Evolutionary conservation across 2,888 invertebrate genomes (phyloP).

Genomic region (Cheilosia urbana): DNA sequence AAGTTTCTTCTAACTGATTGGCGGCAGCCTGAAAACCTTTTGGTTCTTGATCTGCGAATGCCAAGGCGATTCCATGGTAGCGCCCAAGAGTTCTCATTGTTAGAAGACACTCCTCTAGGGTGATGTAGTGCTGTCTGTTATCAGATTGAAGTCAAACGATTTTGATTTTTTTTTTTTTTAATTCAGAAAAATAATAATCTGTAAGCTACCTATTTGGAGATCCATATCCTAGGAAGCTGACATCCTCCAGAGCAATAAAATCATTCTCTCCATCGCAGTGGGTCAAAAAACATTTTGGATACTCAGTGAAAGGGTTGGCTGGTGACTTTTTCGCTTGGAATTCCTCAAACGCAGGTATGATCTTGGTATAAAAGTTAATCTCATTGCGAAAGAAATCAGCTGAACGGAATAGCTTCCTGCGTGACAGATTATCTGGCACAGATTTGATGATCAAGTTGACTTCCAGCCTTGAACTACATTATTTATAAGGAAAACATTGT

Average conservation of each 20-base stretch:
- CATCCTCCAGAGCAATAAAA: constrained; percentile 86
- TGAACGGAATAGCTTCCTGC: constrained; percentile 87
- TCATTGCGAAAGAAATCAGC: constrained; percentile 89
- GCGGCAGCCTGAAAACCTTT: constrained; percentile 84
- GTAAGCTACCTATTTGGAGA: constrained; percentile 81
- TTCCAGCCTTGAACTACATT: constrained; percentile 77
- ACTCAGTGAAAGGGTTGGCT: constrained; percentile 85
- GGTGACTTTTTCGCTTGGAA: constrained; percentile 80
- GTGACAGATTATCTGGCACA: constrained; percentile 87
- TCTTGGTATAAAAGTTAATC: constrained; percentile 86
- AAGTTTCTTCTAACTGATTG: constrained; percentile 85
- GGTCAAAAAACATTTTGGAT: constrained; percentile 84
- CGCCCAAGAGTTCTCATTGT: constrained; percentile 85
- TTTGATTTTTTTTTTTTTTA: too few species aligned
- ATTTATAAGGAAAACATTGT: not conserved
- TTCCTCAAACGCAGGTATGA: constrained; percentile 81
- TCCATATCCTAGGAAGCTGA: constrained; percentile 84
- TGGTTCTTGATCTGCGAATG: constrained; percentile 85
- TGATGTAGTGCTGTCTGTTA: constrained; percentile 84
- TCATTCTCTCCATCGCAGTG: constrained; percentile 85
- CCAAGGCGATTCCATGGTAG: constrained; percentile 86
- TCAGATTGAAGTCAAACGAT: not conserved
- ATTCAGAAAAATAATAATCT: too few species aligned
- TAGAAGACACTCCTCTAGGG: constrained; percentile 84
- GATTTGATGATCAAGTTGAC: constrained; percentile 87